Conservation (phyloP, 2,113 vertebrate species). For the Thalassoma bifasciatum region DNA sequence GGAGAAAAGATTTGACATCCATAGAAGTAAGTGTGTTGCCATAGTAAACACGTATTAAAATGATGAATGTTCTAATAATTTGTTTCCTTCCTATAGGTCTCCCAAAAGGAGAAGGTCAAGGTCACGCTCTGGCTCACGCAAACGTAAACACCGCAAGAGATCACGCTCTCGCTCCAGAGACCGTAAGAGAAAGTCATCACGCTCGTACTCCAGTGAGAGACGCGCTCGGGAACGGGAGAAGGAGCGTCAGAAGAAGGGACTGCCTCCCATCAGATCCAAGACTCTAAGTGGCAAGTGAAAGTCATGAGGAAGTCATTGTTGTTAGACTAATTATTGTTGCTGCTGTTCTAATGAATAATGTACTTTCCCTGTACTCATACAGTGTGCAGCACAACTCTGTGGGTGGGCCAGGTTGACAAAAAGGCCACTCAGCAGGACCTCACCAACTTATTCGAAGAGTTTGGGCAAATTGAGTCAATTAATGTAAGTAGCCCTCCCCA, state of each 20-base stretch:
- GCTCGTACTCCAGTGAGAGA: constrained; percentile 96
- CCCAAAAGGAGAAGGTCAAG: constrained; percentile 94
- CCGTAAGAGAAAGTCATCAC: constrained; percentile 94
- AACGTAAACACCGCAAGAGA: constrained; percentile 95
- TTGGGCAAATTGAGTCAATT: constrained; percentile 99
- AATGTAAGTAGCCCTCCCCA: constrained; percentile 86
- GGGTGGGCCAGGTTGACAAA: constrained; percentile 99
- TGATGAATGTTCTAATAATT: neutral
- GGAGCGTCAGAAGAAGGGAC: constrained; percentile 96
- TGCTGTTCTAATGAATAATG: neutral
- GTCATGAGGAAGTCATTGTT: neutral
- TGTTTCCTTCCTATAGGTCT: constrained; percentile 81
- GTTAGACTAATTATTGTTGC: neutral
- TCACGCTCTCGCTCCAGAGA: constrained; percentile 96
- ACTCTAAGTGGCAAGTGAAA: constrained; percentile 89
- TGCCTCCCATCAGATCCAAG: constrained; percentile 94
- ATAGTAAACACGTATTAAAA: neutral
- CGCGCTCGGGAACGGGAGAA: constrained; percentile 94
- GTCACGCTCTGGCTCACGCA: constrained; percentile 96
- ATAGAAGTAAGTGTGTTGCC: accelerated
- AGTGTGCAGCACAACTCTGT: constrained; percentile 99
- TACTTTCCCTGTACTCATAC: neutral
- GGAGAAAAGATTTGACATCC: neutral
- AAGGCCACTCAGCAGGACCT: constrained; percentile 98
- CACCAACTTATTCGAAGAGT: constrained; percentile 98